Conservation (phyloP, 2,113 vertebrate genomes). For the Trinectes maculatus region DNA sequence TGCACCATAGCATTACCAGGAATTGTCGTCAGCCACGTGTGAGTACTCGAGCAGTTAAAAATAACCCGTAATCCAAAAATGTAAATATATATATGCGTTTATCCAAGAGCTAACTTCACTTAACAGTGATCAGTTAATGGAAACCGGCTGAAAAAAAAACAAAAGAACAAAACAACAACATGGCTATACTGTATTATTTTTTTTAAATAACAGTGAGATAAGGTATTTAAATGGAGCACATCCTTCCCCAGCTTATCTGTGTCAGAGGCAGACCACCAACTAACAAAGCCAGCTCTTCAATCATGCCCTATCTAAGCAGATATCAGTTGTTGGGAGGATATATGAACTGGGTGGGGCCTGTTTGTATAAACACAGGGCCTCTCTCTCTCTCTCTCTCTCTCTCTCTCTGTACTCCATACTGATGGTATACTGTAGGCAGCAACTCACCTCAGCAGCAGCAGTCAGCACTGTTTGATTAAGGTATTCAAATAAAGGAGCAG, state of each 20-base stretch:
- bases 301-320: constrained; percentile 71
- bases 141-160: constrained; percentile 24
- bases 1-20: constrained; percentile 25
- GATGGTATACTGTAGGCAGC: constrained; percentile 58
- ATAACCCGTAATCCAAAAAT: constrained; percentile 20
- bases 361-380: constrained; percentile 70
- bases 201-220: constrained; percentile 65
- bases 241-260: constrained; percentile 65
- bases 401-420: constrained; percentile 39
- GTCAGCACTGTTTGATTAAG: constrained; percentile 77
- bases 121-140: constrained; percentile 21
- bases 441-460: constrained; percentile 52
- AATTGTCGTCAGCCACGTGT: constrained; percentile 27
- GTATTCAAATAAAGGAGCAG: constrained; percentile 78
- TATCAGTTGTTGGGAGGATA: constrained; percentile 79
- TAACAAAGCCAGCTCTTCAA: constrained; percentile 77
- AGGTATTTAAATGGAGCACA: constrained; percentile 67
- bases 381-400: constrained; percentile 4
- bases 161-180: constrained; percentile 55
- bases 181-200: constrained; percentile 44
- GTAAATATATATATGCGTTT: constrained; percentile 20
- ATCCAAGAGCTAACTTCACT: constrained; percentile 27
- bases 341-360: constrained; percentile 79
- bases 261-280: constrained; percentile 70
- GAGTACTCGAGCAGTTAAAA: constrained; percentile 38